Percentiles rank a stretch among this genome's conserved stretches.
phyloP scores from a whole-genome alignment of 2,797 vertebrate species.

The Aulostomus chinensis region DNA sequence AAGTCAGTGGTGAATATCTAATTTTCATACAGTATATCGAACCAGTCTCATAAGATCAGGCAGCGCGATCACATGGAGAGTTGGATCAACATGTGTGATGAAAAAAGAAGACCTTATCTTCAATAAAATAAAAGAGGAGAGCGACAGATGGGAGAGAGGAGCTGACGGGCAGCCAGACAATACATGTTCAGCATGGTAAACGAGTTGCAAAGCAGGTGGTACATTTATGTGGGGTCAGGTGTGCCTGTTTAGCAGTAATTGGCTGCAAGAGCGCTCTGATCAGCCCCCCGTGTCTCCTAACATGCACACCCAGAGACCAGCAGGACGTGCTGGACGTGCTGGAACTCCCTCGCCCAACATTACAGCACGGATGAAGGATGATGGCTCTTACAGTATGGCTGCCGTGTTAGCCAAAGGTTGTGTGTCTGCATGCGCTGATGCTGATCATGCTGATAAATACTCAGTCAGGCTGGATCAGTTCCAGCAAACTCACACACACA shows the following conservation, averaged over 20 bases:
- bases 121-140: conserved; percentile 31
- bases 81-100: conserved; percentile 33
- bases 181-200: conserved; percentile 50
- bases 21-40: conserved; percentile 63
- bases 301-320: conserved; percentile 34
- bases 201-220: conserved; percentile 27
- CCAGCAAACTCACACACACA: too few species aligned
- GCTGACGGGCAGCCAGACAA: conserved; percentile 1
- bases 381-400: conserved; percentile 10
- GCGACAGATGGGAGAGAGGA: background rate
- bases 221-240: conserved; percentile 45
- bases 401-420: conserved; percentile 8
- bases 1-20: conserved; percentile 58
- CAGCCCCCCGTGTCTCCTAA: conserved; percentile 16
- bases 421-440: conserved; percentile 30
- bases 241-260: conserved; percentile 43
- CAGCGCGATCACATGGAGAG: conserved; percentile 30
- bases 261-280: conserved; percentile 43
- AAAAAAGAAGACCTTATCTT: conserved; percentile 40
- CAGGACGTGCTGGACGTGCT: conserved; percentile 46
- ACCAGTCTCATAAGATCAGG: conserved; percentile 44
- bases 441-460: conserved; percentile 46
- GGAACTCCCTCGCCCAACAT: conserved; percentile 47
- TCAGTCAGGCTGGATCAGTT: conserved; percentile 8
- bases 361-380: conserved; percentile 40